These are phyloP conservation scores for Artibeus jamaicensis DNA, from an alignment of 2,797 vertebrate genomes.

Conservation along the genomic window DNA sequence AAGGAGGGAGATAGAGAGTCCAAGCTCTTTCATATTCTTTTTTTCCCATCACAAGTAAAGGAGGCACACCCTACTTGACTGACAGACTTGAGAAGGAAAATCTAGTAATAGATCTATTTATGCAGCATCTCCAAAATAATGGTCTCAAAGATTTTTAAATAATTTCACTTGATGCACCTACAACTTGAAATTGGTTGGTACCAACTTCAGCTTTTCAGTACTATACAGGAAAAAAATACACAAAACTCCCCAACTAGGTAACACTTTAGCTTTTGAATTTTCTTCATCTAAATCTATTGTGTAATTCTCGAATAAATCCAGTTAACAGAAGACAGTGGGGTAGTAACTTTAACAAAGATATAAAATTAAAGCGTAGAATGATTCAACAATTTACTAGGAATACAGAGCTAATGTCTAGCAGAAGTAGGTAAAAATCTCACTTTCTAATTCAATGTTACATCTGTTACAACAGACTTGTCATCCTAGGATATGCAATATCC, in stretches of 20 bases:
- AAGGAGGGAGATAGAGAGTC: background rate
- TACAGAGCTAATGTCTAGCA: conserved; percentile 36
- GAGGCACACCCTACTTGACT: background rate
- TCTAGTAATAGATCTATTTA: conserved; percentile 13
- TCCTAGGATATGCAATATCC: conserved; percentile 65
- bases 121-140: background rate
- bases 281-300: background rate
- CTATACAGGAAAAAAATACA: background rate
- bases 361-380: conserved; percentile 10
- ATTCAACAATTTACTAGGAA: conserved; percentile 20
- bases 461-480: conserved; percentile 63
- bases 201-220: background rate
- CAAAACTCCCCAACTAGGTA: background rate
- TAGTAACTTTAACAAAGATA: conserved; percentile 23
- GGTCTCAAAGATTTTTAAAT: conserved; percentile 14
- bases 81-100: conserved; percentile 21
- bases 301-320: conserved; percentile 29
- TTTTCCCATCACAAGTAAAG: background rate
- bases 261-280: background rate
- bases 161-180: background rate
- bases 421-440: conserved; percentile 18
- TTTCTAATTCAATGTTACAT: conserved; percentile 51
- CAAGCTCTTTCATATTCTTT: background rate
- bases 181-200: background rate
- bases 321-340: conserved; percentile 21